Base-by-base conservation (phyloP, 2,888 invertebrate genomes). In the Netelia melanura region DNA sequence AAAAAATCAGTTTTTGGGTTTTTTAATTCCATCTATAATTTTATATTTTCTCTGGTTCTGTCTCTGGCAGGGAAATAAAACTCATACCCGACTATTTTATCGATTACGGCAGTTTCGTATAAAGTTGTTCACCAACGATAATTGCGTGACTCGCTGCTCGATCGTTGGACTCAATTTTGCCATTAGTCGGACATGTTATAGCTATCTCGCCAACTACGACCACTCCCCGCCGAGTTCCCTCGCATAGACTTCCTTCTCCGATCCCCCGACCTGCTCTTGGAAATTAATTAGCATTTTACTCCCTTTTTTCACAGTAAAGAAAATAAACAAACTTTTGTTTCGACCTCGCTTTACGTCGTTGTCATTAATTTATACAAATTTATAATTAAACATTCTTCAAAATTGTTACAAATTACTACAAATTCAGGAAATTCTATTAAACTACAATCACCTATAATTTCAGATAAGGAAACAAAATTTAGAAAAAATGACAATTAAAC, bases 81-180 rank as follows among this genome's bases (percentile, higher is more conserved):
- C 11, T 30, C 30, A 5, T 30, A 5, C 5, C 3, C 52, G n/a
- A 48, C n/a, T n/a, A 43, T 44, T 43, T 61, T 77, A 68, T 77
- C 68, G 61, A n/a, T 25, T 58, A 44, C 48, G n/a, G 30, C 68
- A 61, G 48, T 14, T 30, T 68, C 77, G 58, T 14, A 30, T 58
- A 67, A 76, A 58, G 67, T 77, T 67, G 30, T 61, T 61, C 68
- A 23, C 68, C 77, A 25, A 61, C 48, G 77, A 77, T 14, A 68
- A 68, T 68, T 68, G 2, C 67, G 48, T 43, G 56, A 68, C 68
- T 68, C 68, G n/a, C 1, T 25, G n/a, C 44, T 30, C 30, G 23
- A 44, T 72, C 10, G 48, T 62, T 30, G 23, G 23, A 43, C 67
- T 67, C 67, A 11, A 65, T 48, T 77, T 48, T 43, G 68, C 67